These are phyloP conservation scores for Chitala chitala DNA, from an alignment of 2,113 vertebrate species.

Conservation along the genomic window DNA sequence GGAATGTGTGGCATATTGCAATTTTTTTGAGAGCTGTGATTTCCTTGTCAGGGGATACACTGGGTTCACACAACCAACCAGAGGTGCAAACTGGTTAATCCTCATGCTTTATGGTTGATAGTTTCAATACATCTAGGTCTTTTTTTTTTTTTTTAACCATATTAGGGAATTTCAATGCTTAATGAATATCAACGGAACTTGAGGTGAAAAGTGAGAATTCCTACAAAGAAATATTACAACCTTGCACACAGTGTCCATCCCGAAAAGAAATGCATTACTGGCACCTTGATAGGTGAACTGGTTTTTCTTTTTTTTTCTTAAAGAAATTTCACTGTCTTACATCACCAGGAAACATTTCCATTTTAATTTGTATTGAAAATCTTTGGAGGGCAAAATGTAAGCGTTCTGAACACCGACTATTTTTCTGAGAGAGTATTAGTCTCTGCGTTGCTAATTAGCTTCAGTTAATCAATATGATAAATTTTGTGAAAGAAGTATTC, in stretches of 20 bases:
- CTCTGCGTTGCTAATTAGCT: too few relatives aligned
- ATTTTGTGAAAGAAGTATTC: too few relatives aligned
- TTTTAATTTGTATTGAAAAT: too few relatives aligned
- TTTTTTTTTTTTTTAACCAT: slow-evolving; percentile 7
- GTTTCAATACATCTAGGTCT: slow-evolving; percentile 9
- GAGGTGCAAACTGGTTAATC: too few relatives aligned
- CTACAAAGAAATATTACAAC: not conserved
- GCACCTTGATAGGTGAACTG: not conserved
- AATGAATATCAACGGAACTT: slow-evolving; percentile 1
- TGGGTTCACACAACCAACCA: not conserved
- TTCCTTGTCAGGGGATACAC: not conserved
- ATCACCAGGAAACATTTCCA: too few relatives aligned
- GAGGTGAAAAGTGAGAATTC: slow-evolving; percentile 4
- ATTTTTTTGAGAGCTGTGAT: not conserved
- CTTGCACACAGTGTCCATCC: not conserved
- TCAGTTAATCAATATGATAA: too few relatives aligned
- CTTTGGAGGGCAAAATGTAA: too few relatives aligned
- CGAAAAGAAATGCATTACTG: not conserved
- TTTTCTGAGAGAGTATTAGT: too few relatives aligned
- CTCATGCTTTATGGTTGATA: too few relatives aligned
- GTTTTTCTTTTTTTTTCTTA: not conserved
- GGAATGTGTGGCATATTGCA: not conserved
- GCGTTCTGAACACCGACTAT: too few relatives aligned
- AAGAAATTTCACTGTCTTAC: too few relatives aligned
- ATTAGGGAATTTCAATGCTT: not conserved